Evolutionary conservation across 2,888 invertebrate genomes (phyloP), one percentile per base, ranked within the genome.

Genomic region (Lepidochrysops patricia): DNA sequence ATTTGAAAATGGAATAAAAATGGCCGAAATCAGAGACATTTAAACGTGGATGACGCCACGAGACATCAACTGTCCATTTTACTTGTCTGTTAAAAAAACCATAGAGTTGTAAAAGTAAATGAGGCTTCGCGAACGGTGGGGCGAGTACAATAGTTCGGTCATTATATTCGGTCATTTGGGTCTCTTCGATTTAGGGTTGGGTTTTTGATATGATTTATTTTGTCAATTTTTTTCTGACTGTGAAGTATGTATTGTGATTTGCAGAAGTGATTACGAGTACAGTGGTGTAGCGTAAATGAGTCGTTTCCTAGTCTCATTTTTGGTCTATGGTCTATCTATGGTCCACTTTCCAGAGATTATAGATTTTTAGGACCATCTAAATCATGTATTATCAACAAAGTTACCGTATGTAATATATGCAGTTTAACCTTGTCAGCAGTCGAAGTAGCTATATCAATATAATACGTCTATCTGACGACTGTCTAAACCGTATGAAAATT

Each of bases 101-200:
- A 64, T 64, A 62, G 66, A 35, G 43, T 43, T 43, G 13, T 37
- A 57, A 57, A 57, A 27, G 15, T 57, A 26, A 27, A 29, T 57
- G 72, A 72, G 70, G 66, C 69, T 71, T 68, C 78, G 75, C 84
- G 72, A 79, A 78, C 80, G 78, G 64, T 77, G 80, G 83, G 82
- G 82, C 76, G 82, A 82, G 79, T 79, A 88, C 88, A 88, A 89
- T 89, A 85, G 85, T 85, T 79, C 77, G 79, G 77, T 84, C 85
- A 87, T 88, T 88, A 87, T 80, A 76, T 77, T 80, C 86, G 87
- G 88, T 83, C 87, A 88, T 88, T 89, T 87, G 81, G 75, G 73
- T 72, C 12, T 13, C 37, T 37, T 48, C 75, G 76, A 74, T 77
- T 78, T 68, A 69, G 73, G 75, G 70, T 69, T 75, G 76, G 71